Conservation (phyloP, 2,113 vertebrate species). For the Hiodon alosoides region DNA sequence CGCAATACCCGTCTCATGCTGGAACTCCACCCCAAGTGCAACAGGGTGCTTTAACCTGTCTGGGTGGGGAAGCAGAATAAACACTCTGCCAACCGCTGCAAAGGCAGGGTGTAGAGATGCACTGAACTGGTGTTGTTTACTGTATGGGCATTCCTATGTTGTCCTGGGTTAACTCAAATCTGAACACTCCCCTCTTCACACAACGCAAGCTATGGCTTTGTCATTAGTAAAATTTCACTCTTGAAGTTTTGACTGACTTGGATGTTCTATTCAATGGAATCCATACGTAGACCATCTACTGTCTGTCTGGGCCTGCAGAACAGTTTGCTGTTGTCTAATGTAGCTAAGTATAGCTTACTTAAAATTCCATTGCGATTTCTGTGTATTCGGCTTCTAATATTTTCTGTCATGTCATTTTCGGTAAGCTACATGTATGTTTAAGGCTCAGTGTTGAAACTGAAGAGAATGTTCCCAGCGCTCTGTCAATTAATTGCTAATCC, state of each 20-base stretch:
- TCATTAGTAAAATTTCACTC: too few relatives aligned
- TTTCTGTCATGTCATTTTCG: not conserved
- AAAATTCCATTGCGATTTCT: too few relatives aligned
- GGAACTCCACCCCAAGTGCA: not conserved
- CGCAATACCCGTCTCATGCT: not conserved
- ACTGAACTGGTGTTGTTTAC: not conserved
- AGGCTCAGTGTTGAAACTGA: not conserved
- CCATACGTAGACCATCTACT: too few relatives aligned
- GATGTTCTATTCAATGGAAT: too few relatives aligned
- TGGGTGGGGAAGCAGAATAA: not conserved
- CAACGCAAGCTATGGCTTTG: not conserved
- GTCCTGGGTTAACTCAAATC: not conserved
- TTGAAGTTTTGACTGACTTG: too few relatives aligned
- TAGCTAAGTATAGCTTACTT: too few relatives aligned
- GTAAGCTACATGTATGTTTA: not conserved
- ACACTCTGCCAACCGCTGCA: not conserved
- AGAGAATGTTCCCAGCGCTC: not conserved
- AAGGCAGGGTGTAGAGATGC: not conserved
- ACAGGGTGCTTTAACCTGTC: not conserved
- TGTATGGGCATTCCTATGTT: not conserved
- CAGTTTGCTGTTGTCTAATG: too few relatives aligned
- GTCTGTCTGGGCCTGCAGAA: too few relatives aligned
- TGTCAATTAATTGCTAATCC: not conserved
- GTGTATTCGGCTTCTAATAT: too few relatives aligned
- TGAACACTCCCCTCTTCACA: not conserved